Evolutionary conservation across 2,888 invertebrate species (phyloP).

Genomic region (Tipula vernalis): DNA sequence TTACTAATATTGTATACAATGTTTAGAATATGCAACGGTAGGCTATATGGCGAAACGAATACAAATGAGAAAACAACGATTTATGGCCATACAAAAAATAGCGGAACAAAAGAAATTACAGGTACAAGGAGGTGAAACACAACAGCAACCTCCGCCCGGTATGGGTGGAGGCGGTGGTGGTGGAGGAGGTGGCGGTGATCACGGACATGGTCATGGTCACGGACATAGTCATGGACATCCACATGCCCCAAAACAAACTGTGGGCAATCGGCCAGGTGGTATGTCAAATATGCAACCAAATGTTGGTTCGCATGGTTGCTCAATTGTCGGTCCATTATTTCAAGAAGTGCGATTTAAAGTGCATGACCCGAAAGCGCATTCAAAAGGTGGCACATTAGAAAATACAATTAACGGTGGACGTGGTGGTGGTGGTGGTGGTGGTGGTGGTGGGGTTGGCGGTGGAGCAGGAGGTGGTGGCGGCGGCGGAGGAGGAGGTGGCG

Average conservation of each 20-base stretch:
- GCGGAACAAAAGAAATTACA: constrained; percentile 83
- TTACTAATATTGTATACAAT: not conserved
- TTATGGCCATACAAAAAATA: constrained; percentile 81
- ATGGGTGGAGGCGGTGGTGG: constrained; percentile 23
- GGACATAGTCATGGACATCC: constrained; percentile 39
- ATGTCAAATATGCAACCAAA: constrained; percentile 38
- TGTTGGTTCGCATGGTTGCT: constrained; percentile 42
- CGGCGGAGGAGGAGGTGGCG: constrained; percentile 28
- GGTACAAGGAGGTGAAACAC: constrained; percentile 64
- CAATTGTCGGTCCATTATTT: constrained; percentile 51
- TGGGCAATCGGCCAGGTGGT: constrained; percentile 40
- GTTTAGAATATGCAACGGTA: constrained; percentile 92
- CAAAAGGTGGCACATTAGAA: constrained; percentile 82
- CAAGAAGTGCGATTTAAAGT: constrained; percentile 94
- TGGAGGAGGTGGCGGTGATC: constrained; percentile 36
- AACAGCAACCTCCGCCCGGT: constrained; percentile 67
- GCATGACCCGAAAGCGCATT: constrained; percentile 86
- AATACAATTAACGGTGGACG: constrained; percentile 79
- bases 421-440: constrained; percentile 48
- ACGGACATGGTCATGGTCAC: constrained; percentile 38
- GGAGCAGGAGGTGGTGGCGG: constrained; percentile 27
- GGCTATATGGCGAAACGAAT: constrained; percentile 96
- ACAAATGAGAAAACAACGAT: constrained; percentile 90
- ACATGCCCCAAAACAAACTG: constrained; percentile 38
- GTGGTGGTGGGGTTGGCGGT: constrained; percentile 26